These are phyloP conservation scores for Apamea epomidion DNA, from an alignment of 2,888 invertebrate species.

Conservation along the genomic window DNA sequence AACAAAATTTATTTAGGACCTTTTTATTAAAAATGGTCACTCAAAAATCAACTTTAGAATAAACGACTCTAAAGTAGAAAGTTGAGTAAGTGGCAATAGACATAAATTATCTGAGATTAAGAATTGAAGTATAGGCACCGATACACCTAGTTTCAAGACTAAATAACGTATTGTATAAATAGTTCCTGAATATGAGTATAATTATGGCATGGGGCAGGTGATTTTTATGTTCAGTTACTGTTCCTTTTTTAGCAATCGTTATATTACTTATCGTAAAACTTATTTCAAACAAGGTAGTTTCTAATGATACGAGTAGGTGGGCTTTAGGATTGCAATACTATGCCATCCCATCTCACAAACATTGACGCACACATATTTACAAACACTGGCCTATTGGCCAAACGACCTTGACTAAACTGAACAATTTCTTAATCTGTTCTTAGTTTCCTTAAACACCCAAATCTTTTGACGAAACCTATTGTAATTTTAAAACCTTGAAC, in stretches of 20 bases:
- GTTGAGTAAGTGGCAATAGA: no score
- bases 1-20: neutral
- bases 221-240: neutral
- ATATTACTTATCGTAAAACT: neutral
- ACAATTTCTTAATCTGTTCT: constrained; percentile 49
- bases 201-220: neutral
- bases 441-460: constrained; percentile 34
- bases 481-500: constrained; percentile 45
- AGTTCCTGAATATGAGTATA: neutral
- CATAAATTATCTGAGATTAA: no score
- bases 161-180: neutral
- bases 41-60: no score
- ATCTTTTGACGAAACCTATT: constrained; percentile 45
- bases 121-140: no score
- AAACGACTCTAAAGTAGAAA: no score
- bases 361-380: constrained; percentile 34
- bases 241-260: neutral
- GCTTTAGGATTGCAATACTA: constrained; percentile 20
- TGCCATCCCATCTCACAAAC: constrained; percentile 25
- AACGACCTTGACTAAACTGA: constrained; percentile 26
- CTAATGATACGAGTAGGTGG: constrained; percentile 5
- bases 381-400: constrained; percentile 16
- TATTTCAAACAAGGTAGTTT: neutral
- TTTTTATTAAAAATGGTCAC: no score
- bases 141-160: neutral